phyloP scores from a whole-genome alignment of 2,113 vertebrate genomes.

The Carassius auratus region DNA sequence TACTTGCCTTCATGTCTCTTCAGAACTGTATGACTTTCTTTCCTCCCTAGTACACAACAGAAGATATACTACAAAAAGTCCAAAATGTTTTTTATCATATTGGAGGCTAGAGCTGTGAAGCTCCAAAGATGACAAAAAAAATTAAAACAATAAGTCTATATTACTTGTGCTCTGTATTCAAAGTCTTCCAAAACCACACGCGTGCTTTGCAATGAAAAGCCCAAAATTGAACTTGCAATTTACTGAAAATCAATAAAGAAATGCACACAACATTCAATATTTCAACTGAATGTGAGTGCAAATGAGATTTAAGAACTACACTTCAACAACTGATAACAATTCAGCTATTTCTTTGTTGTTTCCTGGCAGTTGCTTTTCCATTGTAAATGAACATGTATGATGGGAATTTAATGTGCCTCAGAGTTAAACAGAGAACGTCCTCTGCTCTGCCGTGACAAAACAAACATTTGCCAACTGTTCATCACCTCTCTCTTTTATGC shows the following conservation, averaged over 20 bases:
- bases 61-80: background rate
- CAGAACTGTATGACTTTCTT: background rate
- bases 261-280: background rate
- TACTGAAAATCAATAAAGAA: background rate
- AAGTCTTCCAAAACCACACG: background rate
- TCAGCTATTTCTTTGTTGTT: background rate
- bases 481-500: constrained; percentile 18
- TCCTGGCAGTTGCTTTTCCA: background rate
- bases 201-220: background rate
- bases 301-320: background rate
- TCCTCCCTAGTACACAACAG: background rate
- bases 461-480: constrained; percentile 22
- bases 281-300: background rate
- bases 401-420: constrained; percentile 7
- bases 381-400: background rate
- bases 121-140: background rate
- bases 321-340: background rate
- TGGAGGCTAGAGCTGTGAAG: background rate
- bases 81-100: background rate
- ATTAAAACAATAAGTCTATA: background rate
- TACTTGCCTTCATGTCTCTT: background rate
- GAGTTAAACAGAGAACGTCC: constrained; percentile 25
- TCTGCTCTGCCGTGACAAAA: constrained; percentile 35
- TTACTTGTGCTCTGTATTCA: background rate
- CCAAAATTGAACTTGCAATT: background rate